phyloP scores from a whole-genome alignment of 1,140 invertebrate genomes.

The Bombus confusus region DNA sequence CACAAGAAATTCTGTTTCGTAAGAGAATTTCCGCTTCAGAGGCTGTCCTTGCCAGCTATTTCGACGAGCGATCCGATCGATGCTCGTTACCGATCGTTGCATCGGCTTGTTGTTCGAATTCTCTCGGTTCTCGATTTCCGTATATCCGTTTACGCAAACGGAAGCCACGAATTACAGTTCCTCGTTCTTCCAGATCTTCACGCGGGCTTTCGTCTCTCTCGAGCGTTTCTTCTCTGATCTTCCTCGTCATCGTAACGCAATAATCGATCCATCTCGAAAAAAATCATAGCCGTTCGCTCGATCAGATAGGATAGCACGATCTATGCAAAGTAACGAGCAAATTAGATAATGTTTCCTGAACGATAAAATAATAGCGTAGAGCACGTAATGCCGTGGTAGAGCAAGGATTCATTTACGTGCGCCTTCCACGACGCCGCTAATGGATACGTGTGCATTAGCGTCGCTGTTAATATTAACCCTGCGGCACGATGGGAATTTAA shows the following conservation, averaged over 20 bases:
- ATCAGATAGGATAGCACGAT: not conserved
- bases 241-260: not conserved
- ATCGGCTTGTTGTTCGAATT: not conserved
- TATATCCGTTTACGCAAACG: no score
- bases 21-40: conserved; percentile 35
- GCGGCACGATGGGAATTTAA: not conserved
- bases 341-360: conserved; percentile 38
- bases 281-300: not conserved
- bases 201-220: not conserved
- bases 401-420: conserved; percentile 27
- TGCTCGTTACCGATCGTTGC: not conserved
- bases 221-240: not conserved
- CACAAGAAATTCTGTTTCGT: conserved; percentile 45
- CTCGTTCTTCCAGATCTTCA: not conserved
- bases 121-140: no score
- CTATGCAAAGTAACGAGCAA: conserved; percentile 17
- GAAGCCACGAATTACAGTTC: not conserved
- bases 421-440: conserved; percentile 24
- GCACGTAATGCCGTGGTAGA: not conserved
- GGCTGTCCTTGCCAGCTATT: conserved; percentile 30
- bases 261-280: not conserved
- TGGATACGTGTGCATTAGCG: conserved; percentile 7
- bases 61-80: conserved; percentile 4
- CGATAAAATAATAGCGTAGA: conserved; percentile 23
- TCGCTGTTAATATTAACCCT: conserved; percentile 9